Conservation (phyloP, 2,888 invertebrate species). For the Brachycybe producta region DNA sequence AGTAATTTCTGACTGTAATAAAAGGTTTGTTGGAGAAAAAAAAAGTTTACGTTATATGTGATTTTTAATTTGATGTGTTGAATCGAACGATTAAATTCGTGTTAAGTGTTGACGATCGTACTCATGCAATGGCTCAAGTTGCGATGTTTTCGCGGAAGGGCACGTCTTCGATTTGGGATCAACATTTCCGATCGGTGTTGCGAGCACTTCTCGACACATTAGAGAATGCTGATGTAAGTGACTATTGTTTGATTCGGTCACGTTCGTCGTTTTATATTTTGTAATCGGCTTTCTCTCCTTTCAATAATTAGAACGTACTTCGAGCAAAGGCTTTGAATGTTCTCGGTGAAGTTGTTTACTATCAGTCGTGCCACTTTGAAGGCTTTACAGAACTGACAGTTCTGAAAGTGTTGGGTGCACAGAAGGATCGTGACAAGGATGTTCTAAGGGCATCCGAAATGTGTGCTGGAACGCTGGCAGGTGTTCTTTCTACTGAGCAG, state of each 20-base stretch:
- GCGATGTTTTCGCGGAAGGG: slow-evolving; percentile 38
- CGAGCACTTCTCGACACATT: slow-evolving; percentile 35
- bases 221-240: slow-evolving; percentile 24
- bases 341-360: slow-evolving; percentile 17
- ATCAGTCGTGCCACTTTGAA: slow-evolving; percentile 49
- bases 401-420: slow-evolving; percentile 74
- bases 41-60: not conserved
- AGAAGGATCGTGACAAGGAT: slow-evolving; percentile 47
- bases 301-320: not conserved
- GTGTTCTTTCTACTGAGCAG: slow-evolving; percentile 64
- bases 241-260: slow-evolving; percentile 1
- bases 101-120: slow-evolving; percentile 29
- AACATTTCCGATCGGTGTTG: slow-evolving; percentile 40
- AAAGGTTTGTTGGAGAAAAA: slow-evolving; percentile 4
- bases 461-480: slow-evolving; percentile 61
- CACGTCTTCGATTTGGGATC: slow-evolving; percentile 38
- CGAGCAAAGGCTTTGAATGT: slow-evolving; percentile 16
- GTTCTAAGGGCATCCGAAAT: slow-evolving; percentile 72
- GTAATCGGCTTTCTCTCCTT: not conserved
- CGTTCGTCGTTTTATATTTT: slow-evolving; percentile 4
- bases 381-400: slow-evolving; percentile 83
- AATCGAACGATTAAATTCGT: not conserved
- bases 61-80: not conserved
- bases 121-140: slow-evolving; percentile 35
- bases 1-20: slow-evolving; percentile 9